Conservation (phyloP, 2,113 vertebrate species). For the Tamias sibiricus region DNA sequence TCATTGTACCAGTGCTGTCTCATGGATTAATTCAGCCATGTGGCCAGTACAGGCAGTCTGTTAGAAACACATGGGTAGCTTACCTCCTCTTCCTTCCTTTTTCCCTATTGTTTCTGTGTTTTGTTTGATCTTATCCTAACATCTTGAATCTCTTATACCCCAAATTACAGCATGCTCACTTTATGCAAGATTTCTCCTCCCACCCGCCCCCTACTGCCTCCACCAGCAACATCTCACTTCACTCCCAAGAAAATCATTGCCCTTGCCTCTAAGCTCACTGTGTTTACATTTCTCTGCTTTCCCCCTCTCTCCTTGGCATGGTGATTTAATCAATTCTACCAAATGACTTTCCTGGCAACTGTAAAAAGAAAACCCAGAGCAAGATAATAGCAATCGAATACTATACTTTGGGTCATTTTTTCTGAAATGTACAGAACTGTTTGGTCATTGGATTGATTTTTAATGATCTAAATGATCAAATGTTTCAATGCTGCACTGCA, state of each 20-base stretch:
- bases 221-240: constrained; percentile 10
- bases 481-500: constrained; percentile 57
- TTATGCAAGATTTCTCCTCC: neutral
- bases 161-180: constrained; percentile 56
- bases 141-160: constrained; percentile 1
- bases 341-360: constrained; percentile 79
- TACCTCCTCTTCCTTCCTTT: neutral
- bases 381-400: constrained; percentile 69
- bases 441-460: constrained; percentile 72
- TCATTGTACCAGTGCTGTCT: neutral
- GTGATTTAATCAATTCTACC: constrained; percentile 74
- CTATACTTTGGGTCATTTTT: constrained; percentile 67
- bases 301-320: constrained; percentile 60
- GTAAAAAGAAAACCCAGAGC: constrained; percentile 66
- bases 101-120: constrained; percentile 17
- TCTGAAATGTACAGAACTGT: constrained; percentile 59
- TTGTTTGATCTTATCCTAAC: neutral
- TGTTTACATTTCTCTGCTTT: constrained; percentile 70
- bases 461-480: constrained; percentile 72
- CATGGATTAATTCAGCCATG: neutral
- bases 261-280: neutral
- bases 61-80: neutral
- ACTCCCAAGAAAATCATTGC: constrained; percentile 43
- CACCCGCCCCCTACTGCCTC: neutral
- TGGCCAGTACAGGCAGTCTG: neutral